Evolutionary conservation across 2,888 invertebrate genomes (phyloP).

Genomic region (Sarcophaga variegata): DNA sequence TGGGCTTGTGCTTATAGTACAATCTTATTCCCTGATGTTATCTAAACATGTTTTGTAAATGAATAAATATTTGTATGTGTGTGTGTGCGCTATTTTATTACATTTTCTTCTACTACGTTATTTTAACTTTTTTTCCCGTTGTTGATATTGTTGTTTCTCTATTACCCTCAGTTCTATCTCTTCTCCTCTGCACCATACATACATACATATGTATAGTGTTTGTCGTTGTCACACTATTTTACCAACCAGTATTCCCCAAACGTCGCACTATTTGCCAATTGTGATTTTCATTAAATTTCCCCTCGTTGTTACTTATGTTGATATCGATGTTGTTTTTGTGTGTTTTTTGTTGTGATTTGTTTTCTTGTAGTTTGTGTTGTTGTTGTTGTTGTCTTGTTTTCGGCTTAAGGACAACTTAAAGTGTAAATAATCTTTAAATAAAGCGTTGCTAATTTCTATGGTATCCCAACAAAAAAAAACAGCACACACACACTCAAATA

Average conservation of each 20-base stretch:
- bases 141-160: background rate
- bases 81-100: slow-evolving; percentile 5
- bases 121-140: slow-evolving; percentile 5
- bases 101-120: background rate
- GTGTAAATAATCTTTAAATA: slow-evolving; percentile 67
- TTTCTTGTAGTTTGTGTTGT: background rate
- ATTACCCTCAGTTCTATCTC: background rate
- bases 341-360: slow-evolving; percentile 30
- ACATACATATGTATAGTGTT: background rate
- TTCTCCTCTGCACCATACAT: background rate
- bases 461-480: slow-evolving; percentile 28
- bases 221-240: slow-evolving; percentile 62
- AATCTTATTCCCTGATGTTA: slow-evolving; percentile 67
- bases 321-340: slow-evolving; percentile 21
- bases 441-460: slow-evolving; percentile 66
- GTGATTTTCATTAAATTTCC: slow-evolving; percentile 50
- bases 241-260: slow-evolving; percentile 49
- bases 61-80: background rate
- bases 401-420: slow-evolving; percentile 50
- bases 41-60: slow-evolving; percentile 43
- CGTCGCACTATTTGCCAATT: slow-evolving; percentile 52
- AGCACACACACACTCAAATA: slow-evolving; percentile 17
- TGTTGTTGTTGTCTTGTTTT: background rate
- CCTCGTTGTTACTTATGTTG: slow-evolving; percentile 15
- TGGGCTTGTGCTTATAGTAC: background rate